Evolutionary conservation across 2,113 vertebrate species (phyloP).

Genomic region (Galbula dea): DNA sequence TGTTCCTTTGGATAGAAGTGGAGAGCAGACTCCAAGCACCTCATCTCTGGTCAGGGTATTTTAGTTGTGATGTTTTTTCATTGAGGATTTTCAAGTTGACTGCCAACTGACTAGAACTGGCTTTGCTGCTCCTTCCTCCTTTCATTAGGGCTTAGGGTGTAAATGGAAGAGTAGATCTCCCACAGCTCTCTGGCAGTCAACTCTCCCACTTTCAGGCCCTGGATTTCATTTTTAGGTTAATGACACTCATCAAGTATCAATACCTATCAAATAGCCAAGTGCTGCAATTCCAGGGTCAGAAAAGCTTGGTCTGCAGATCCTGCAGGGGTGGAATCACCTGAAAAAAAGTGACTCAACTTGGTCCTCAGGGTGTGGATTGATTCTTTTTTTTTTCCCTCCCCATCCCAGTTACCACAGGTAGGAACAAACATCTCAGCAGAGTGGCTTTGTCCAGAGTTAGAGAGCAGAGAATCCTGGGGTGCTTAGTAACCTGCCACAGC

Average conservation of each 20-base stretch:
- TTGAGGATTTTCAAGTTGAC: not conserved
- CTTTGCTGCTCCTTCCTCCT: not conserved
- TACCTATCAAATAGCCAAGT: not conserved
- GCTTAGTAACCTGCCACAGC: not conserved
- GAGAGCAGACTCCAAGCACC: not conserved
- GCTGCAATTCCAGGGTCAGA: not conserved
- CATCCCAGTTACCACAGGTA: not conserved
- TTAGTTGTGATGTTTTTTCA: not conserved
- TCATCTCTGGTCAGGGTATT: not conserved
- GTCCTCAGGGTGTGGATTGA: not conserved
- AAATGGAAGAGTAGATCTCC: not conserved
- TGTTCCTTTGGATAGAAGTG: too few relatives aligned
- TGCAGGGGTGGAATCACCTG: not conserved
- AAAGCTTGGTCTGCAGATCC: not conserved
- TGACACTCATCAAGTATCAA: not conserved
- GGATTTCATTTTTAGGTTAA: not conserved
- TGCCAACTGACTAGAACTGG: not conserved
- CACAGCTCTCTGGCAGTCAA: not conserved
- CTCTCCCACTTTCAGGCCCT: not conserved
- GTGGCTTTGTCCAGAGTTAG: not conserved
- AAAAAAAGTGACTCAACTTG: slow-evolving; percentile 8
- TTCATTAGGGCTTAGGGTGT: not conserved
- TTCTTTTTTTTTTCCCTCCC: slow-evolving; percentile 3
- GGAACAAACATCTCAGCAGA: not conserved
- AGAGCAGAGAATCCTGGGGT: not conserved